A percentile compares a stretch with the other conserved stretches of the same genome.
phyloP scores from a whole-genome alignment of 2,113 vertebrate genomes.

The Pangasianodon hypophthalmus region DNA sequence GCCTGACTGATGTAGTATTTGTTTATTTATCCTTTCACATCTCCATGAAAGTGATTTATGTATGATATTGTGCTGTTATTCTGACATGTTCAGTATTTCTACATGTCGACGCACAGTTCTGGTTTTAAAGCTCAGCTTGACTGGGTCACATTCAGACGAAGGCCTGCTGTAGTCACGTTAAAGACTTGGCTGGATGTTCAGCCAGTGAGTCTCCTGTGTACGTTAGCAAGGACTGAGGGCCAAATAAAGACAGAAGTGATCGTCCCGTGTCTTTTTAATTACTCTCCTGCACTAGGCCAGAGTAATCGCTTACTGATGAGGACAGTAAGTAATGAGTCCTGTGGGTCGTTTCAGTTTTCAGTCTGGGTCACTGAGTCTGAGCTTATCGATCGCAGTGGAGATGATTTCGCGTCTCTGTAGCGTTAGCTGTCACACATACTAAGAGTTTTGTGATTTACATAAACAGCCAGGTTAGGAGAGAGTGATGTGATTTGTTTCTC shows the following conservation, averaged over 20 bases:
- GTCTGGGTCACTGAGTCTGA: not conserved
- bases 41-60: not conserved
- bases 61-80: not conserved
- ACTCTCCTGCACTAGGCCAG: slow-evolving; percentile 37
- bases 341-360: slow-evolving; percentile 16
- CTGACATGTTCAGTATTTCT: not conserved
- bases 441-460: not conserved
- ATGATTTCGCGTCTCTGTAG: slow-evolving; percentile 5
- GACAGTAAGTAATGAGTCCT: slow-evolving; percentile 64
- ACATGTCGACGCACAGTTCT: not conserved
- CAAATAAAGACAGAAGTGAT: slow-evolving; percentile 33
- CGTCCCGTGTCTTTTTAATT: slow-evolving; percentile 51
- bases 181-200: not conserved
- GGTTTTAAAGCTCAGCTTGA: not conserved
- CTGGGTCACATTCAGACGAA: not conserved
- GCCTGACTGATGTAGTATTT: not conserved
- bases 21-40: slow-evolving; percentile 1
- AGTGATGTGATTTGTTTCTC: not conserved
- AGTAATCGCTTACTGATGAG: slow-evolving; percentile 54
- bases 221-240: not conserved
- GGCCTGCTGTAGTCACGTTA: not conserved
- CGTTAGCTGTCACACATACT: not conserved
- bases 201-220: not conserved
- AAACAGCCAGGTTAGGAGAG: not conserved
- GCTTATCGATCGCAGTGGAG: not conserved